Evolutionary conservation across 30 jellyfish, hydroid and myxozoan genomes (phyloP).

Genomic region (Sanderia malayensis): DNA sequence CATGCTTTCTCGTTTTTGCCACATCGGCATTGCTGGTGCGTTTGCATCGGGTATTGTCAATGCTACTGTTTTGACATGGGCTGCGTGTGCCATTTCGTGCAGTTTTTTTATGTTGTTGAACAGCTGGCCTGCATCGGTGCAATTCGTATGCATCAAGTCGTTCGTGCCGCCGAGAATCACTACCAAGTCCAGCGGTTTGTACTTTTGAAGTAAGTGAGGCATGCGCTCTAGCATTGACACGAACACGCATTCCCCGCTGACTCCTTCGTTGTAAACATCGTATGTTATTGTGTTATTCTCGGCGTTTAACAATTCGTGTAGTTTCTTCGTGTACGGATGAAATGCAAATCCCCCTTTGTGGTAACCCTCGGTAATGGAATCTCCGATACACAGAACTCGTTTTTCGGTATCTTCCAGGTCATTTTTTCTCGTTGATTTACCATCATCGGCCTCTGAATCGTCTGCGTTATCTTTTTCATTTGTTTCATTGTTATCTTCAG

Average conservation of each 20-base stretch:
- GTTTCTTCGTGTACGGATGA: slow-evolving; percentile 58
- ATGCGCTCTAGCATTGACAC: slow-evolving; percentile 66
- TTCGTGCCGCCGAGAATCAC: slow-evolving; percentile 95
- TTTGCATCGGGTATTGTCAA: slow-evolving; percentile 73
- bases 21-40: slow-evolving; percentile 34
- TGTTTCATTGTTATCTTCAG: slow-evolving; percentile 8
- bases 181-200: slow-evolving; percentile 60
- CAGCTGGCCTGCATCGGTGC: slow-evolving; percentile 20
- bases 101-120: slow-evolving; percentile 25
- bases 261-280: slow-evolving; percentile 73
- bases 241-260: slow-evolving; percentile 75
- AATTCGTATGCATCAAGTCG: slow-evolving; percentile 42
- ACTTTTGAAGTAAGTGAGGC: slow-evolving; percentile 56
- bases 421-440: background rate
- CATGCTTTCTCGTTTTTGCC: slow-evolving; percentile 19
- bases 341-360: slow-evolving; percentile 52
- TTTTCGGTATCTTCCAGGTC: slow-evolving; percentile 25
- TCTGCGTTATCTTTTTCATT: slow-evolving; percentile 1
- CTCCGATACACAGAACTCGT: slow-evolving; percentile 69
- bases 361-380: slow-evolving; percentile 73
- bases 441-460: slow-evolving; percentile 1
- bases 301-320: slow-evolving; percentile 44
- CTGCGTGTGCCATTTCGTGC: slow-evolving; percentile 60
- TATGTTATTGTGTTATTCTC: slow-evolving; percentile 32
- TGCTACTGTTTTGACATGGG: slow-evolving; percentile 57